Conservation (phyloP, 2,888 invertebrate species). For the Meiosimyza platycephala region DNA sequence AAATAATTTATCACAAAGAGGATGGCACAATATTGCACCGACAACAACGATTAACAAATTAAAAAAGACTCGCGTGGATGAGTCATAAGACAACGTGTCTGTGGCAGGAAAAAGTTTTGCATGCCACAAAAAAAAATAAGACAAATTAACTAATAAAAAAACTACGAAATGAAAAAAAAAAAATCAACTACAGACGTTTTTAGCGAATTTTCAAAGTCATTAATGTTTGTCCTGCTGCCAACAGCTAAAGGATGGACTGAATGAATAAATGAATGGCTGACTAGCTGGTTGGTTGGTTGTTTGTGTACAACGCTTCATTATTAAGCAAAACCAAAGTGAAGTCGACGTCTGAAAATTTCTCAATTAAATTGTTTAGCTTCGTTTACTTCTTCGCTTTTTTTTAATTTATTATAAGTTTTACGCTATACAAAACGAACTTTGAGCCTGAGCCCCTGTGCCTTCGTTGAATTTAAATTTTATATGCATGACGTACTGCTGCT, state of each 20-base stretch:
- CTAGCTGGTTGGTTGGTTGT: too few species aligned
- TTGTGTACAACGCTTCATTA: too few species aligned
- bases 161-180: background rate
- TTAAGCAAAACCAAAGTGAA: background rate
- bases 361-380: constrained; percentile 35
- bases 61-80: constrained; percentile 28
- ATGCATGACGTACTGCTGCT: constrained; percentile 23
- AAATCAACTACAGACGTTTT: constrained; percentile 25
- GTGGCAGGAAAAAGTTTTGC: constrained; percentile 13
- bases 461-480: constrained; percentile 25
- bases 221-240: constrained; percentile 36
- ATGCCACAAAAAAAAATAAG: constrained; percentile 11
- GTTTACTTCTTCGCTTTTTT: constrained; percentile 4
- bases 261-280: too few species aligned
- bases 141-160: constrained; percentile 21
- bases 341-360: constrained; percentile 29
- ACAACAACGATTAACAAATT: constrained; percentile 40
- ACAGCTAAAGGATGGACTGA: background rate
- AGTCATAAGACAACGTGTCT: constrained; percentile 16
- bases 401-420: background rate
- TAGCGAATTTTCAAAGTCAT: constrained; percentile 35
- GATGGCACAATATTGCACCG: constrained; percentile 19
- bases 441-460: background rate
- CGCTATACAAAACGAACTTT: constrained; percentile 5
- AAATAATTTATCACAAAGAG: constrained; percentile 6